These are phyloP conservation scores for Quadroppia sp. DNA, from an alignment of 2,888 invertebrate species.

Conservation along the genomic window DNA sequence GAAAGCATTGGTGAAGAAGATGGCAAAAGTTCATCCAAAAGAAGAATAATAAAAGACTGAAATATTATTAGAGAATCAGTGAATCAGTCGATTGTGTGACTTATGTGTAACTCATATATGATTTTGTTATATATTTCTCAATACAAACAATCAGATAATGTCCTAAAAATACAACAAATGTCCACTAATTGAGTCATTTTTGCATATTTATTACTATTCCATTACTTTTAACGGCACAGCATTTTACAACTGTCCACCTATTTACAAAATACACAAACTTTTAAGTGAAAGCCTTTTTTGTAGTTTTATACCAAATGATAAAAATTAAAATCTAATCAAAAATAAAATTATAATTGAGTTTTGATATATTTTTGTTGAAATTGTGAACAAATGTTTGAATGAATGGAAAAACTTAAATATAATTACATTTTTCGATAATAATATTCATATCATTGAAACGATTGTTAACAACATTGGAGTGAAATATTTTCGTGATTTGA, in stretches of 20 bases:
- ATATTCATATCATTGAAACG: too few species aligned
- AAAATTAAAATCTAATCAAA: background rate
- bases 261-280: too few species aligned
- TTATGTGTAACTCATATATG: background rate
- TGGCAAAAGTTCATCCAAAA: slow-evolving; percentile 9
- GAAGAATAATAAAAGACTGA: slow-evolving; percentile 13
- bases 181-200: background rate
- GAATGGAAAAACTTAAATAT: too few species aligned
- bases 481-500: too few species aligned
- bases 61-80: background rate
- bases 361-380: too few species aligned
- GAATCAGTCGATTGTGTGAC: background rate
- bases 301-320: background rate
- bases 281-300: background rate
- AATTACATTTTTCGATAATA: too few species aligned
- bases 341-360: too few species aligned
- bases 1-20: slow-evolving; percentile 7
- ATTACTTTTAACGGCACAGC: background rate
- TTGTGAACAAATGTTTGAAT: too few species aligned
- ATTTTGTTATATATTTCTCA: background rate
- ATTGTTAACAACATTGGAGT: too few species aligned
- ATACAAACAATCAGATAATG: background rate
- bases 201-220: background rate
- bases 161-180: background rate
- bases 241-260: background rate